Conservation (phyloP, 2,113 vertebrate species). For the Fulmarus glacialis region DNA sequence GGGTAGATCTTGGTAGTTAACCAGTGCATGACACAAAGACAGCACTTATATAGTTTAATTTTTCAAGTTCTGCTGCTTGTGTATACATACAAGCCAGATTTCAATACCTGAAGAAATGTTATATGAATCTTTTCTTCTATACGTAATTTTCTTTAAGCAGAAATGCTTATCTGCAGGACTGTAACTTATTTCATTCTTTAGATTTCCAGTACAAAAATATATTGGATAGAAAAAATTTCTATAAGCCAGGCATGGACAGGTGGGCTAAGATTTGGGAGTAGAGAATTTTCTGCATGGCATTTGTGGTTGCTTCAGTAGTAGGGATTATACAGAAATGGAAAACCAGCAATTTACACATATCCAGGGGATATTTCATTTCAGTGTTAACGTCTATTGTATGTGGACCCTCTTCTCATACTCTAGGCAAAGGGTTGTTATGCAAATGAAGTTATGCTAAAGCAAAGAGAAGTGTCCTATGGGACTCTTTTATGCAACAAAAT, state of each 20-base stretch:
- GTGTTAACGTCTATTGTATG: background rate
- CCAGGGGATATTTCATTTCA: background rate
- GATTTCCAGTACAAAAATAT: background rate
- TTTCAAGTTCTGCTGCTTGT: background rate
- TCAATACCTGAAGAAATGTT: background rate
- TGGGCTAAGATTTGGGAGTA: background rate
- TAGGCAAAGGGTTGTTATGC: background rate
- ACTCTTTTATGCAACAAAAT: background rate
- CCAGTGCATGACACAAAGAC: background rate
- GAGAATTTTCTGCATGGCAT: background rate
- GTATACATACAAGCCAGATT: background rate
- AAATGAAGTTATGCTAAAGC: background rate
- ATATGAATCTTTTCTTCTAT: background rate
- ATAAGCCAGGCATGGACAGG: accelerated
- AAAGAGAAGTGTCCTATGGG: background rate
- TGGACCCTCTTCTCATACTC: background rate
- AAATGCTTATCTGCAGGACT: background rate
- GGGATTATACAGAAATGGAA: background rate
- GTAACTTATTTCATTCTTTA: background rate
- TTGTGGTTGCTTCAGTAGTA: background rate
- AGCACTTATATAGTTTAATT: background rate
- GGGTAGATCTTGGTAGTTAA: background rate
- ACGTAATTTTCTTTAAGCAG: background rate
- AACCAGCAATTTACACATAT: background rate
- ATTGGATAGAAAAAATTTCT: background rate